Evolutionary conservation across 2,113 vertebrate species (phyloP).

Genomic region (Hypomesus transpacificus): DNA sequence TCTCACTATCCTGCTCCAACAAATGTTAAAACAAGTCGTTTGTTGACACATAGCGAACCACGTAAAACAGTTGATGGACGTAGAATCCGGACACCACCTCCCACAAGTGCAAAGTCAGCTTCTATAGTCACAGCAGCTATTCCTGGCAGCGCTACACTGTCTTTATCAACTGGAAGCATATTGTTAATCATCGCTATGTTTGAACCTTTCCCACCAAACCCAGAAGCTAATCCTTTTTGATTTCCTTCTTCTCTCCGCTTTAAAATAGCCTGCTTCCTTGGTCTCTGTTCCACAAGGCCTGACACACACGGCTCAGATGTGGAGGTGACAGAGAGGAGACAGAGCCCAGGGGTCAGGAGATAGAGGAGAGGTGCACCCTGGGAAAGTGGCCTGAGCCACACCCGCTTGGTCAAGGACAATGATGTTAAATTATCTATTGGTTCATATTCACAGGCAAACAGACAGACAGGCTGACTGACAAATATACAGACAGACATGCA

Average conservation of each 20-base stretch:
- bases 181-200: background rate
- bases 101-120: too few species aligned
- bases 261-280: background rate
- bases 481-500: too few species aligned
- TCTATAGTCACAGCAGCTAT: too few species aligned
- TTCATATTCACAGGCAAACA: background rate
- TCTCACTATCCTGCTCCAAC: too few species aligned
- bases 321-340: slow-evolving; percentile 1
- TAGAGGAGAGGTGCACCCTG: slow-evolving; percentile 8
- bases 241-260: too few species aligned
- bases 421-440: too few species aligned
- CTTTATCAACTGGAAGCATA: too few species aligned
- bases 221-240: background rate
- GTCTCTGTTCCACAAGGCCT: background rate
- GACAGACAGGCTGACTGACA: background rate
- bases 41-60: too few species aligned
- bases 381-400: background rate
- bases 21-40: too few species aligned
- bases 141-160: too few species aligned
- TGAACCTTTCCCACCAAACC: background rate
- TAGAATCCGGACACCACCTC: too few species aligned
- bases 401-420: background rate
- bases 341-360: background rate
- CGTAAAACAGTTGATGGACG: too few species aligned
- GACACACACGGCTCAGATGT: background rate